These are phyloP conservation scores for Pachyseris speciosa DNA, from an alignment of 64 coral and sea anemone genomes.

Conservation along the genomic window DNA sequence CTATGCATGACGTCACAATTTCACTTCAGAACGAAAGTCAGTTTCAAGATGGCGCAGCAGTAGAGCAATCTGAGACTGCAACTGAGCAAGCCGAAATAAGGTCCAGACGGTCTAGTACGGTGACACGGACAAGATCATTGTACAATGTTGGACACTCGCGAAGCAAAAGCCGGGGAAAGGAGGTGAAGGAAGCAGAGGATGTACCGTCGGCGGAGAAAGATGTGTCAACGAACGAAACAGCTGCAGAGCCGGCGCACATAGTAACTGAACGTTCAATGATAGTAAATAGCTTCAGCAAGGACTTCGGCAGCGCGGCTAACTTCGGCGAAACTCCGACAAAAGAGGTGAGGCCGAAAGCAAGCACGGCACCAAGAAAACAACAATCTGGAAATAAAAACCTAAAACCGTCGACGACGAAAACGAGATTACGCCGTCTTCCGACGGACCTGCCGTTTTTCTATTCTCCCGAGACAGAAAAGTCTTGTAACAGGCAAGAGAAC, in stretches of 20 bases:
- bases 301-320: background rate
- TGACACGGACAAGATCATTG: slow-evolving; percentile 2
- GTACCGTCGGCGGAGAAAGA: background rate
- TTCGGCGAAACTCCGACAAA: background rate
- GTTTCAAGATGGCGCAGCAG: background rate
- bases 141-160: background rate
- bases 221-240: background rate
- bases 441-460: slow-evolving; percentile 33
- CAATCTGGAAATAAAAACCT: background rate
- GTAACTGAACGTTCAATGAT: background rate
- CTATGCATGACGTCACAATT: slow-evolving; percentile 37
- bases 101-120: background rate
- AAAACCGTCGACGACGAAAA: background rate
- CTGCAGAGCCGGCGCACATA: background rate
- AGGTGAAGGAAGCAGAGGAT: slow-evolving; percentile 33
- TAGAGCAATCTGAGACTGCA: background rate
- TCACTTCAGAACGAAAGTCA: background rate
- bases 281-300: background rate
- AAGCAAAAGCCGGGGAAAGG: background rate
- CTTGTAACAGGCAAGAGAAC: background rate
- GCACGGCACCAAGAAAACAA: background rate
- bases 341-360: background rate
- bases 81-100: background rate
- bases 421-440: background rate
- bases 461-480: background rate